A percentile compares a stretch with the other conserved stretches of the same genome.
Evolutionary conservation across 2,888 invertebrate species (phyloP).

Genomic region (Alcis repandata): DNA sequence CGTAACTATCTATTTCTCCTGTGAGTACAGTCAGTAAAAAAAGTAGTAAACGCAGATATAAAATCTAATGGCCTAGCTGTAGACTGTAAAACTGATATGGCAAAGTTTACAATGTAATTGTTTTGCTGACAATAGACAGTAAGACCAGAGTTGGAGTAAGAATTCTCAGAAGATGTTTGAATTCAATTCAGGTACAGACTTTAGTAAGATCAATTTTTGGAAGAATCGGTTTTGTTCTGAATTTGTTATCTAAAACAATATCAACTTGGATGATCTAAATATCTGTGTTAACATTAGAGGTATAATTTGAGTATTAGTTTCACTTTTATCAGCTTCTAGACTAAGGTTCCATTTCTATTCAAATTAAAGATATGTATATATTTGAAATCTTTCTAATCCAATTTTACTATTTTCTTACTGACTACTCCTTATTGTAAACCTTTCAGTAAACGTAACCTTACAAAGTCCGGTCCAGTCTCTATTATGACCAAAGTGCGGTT

Average conservation of each 20-base stretch:
- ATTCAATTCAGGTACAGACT: not conserved
- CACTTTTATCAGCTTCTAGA: too few relatives aligned
- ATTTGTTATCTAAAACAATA: too few relatives aligned
- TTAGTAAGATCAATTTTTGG: not conserved
- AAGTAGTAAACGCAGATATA: slow-evolving; percentile 37
- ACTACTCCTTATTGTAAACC: too few relatives aligned
- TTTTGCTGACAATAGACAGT: slow-evolving; percentile 48
- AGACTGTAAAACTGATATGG: slow-evolving; percentile 54
- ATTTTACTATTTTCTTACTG: not conserved
- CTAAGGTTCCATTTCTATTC: too few relatives aligned
- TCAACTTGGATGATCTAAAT: too few relatives aligned
- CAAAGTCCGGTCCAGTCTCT: slow-evolving; percentile 35
- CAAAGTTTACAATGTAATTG: slow-evolving; percentile 54
- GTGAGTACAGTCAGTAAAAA: slow-evolving; percentile 27
- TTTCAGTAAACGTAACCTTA: not conserved
- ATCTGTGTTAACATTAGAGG: too few relatives aligned
- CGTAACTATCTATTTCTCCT: slow-evolving; percentile 13
- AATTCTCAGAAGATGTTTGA: not conserved
- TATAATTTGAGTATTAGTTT: too few relatives aligned
- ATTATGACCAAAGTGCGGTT: slow-evolving; percentile 32
- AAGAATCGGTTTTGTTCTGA: too few relatives aligned
- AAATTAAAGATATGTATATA: too few relatives aligned
- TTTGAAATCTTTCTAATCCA: not conserved
- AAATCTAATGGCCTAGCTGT: slow-evolving; percentile 32
- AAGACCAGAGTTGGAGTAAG: slow-evolving; percentile 51